Conservation (phyloP, 2,113 vertebrate species). For the Poeciliopsis turrubarensis region DNA sequence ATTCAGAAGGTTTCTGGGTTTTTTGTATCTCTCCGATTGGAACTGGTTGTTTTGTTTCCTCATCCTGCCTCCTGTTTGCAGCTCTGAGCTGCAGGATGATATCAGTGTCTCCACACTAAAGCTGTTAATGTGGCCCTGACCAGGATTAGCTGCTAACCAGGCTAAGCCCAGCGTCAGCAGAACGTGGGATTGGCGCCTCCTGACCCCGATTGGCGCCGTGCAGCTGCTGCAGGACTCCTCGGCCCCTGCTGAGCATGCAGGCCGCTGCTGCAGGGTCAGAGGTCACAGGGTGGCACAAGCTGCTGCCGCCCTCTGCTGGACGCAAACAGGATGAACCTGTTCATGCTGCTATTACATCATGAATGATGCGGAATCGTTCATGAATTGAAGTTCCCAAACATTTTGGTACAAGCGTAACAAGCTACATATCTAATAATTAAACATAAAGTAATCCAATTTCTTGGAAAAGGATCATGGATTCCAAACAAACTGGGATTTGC, state of each 20-base stretch:
- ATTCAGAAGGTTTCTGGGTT: too few relatives aligned
- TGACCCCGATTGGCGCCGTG: background rate
- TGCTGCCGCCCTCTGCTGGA: constrained; percentile 16
- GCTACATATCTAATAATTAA: too few relatives aligned
- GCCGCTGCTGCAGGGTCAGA: too few relatives aligned
- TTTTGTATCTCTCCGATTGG: background rate
- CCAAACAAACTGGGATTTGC: too few relatives aligned
- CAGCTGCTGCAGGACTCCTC: background rate
- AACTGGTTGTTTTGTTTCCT: background rate
- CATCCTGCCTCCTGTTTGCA: constrained; percentile 4
- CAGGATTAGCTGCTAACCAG: constrained; percentile 71
- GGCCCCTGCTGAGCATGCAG: background rate
- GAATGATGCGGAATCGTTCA: too few relatives aligned
- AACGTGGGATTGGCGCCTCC: constrained; percentile 59
- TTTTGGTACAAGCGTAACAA: too few relatives aligned
- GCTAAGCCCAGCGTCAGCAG: constrained; percentile 70
- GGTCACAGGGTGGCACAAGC: too few relatives aligned
- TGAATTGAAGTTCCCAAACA: too few relatives aligned
- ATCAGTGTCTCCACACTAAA: constrained; percentile 31
- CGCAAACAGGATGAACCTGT: too few relatives aligned
- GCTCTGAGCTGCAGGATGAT: constrained; percentile 3
- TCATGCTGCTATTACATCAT: too few relatives aligned
- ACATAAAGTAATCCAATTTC: too few relatives aligned
- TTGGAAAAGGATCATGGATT: too few relatives aligned
- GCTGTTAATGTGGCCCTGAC: constrained; percentile 48